Conservation (phyloP, 1,140 invertebrate species). For the Saccostrea echinata region DNA sequence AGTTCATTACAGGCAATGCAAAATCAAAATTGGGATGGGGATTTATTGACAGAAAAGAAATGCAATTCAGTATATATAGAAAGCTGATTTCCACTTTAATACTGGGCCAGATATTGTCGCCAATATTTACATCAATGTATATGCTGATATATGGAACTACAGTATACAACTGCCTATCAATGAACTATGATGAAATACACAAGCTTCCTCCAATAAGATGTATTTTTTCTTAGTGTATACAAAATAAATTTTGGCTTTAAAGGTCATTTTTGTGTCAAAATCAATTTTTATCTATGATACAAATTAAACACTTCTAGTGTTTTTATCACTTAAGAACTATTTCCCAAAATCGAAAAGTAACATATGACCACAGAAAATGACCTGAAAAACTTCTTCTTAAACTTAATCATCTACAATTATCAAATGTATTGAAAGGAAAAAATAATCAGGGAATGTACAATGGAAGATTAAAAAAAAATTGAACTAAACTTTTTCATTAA, state of each 20-base stretch:
- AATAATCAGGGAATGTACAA: background rate
- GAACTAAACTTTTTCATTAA: background rate
- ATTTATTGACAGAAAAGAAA: no score
- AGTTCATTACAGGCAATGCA: background rate
- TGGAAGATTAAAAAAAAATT: background rate
- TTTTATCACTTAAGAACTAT: no score
- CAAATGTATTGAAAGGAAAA: background rate
- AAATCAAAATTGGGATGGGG: no score
- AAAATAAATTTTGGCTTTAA: no score
- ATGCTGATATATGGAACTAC: slow-evolving; percentile 32
- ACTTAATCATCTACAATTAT: no score
- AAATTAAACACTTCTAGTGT: no score
- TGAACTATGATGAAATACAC: background rate
- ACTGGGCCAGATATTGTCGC: background rate
- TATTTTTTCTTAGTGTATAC: background rate
- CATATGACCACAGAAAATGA: no score
- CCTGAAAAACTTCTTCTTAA: no score
- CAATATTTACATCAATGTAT: slow-evolving; percentile 29
- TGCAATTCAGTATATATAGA: no score
- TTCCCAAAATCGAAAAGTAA: no score
- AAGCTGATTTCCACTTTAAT: background rate
- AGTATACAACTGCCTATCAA: slow-evolving; percentile 7
- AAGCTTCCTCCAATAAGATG: background rate
- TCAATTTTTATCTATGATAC: no score
- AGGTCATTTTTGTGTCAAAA: no score